Evolutionary conservation across 1,140 invertebrate genomes (phyloP).

Genomic region (Ylistrum balloti): DNA sequence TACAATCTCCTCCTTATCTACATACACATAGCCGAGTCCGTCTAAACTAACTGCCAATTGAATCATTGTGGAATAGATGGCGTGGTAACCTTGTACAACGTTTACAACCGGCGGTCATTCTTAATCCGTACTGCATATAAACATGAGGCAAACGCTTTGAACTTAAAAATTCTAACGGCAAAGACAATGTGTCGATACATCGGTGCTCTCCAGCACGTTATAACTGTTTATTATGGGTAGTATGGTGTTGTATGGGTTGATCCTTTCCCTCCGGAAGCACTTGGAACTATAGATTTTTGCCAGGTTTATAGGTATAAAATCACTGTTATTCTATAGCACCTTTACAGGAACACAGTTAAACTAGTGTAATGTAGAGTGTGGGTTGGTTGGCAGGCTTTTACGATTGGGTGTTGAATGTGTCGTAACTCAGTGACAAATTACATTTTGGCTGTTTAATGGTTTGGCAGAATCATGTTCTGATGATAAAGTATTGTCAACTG

Average conservation of each 20-base stretch:
- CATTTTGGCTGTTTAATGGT: background rate
- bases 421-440: background rate
- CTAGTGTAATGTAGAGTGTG: background rate
- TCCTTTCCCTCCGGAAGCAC: background rate
- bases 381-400: background rate
- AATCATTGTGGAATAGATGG: background rate
- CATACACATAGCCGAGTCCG: slow-evolving; percentile 7
- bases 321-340: background rate
- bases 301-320: background rate
- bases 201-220: slow-evolving; percentile 11
- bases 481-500: background rate
- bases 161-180: slow-evolving; percentile 8
- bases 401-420: background rate
- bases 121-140: background rate
- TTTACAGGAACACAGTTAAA: background rate
- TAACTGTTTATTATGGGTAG: background rate
- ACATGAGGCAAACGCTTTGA: slow-evolving; percentile 39
- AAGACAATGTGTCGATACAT: background rate
- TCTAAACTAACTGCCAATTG: background rate
- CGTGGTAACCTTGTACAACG: background rate
- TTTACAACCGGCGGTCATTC: background rate
- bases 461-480: background rate
- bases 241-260: background rate
- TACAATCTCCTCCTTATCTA: background rate
- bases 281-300: background rate